Conservation (phyloP, 2,888 invertebrate species). For the Chalcis sispes region DNA sequence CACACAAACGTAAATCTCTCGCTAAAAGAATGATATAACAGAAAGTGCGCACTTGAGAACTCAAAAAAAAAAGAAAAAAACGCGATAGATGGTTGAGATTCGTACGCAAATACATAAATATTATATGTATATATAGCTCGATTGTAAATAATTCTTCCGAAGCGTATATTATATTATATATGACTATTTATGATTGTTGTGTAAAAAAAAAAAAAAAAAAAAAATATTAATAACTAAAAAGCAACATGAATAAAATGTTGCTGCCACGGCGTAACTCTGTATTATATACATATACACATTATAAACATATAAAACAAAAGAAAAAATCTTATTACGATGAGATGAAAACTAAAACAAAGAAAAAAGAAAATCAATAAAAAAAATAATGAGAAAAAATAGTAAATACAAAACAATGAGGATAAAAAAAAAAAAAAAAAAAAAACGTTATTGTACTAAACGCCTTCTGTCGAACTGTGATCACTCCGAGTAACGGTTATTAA, state of each 20-base stretch:
- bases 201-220: slow-evolving; percentile 28
- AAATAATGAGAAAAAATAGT: background rate
- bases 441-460: slow-evolving; percentile 65
- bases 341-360: background rate
- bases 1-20: no score
- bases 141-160: slow-evolving; percentile 50
- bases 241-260: background rate
- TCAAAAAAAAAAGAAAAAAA: background rate
- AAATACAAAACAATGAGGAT: slow-evolving; percentile 18
- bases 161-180: slow-evolving; percentile 23
- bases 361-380: background rate
- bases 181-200: slow-evolving; percentile 41
- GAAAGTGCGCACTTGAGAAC: no score
- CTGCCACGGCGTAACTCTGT: slow-evolving; percentile 34
- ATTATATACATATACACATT: no score
- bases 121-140: no score
- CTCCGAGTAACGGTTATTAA: slow-evolving; percentile 65
- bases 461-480: slow-evolving; percentile 75
- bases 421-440: slow-evolving; percentile 16
- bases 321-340: background rate
- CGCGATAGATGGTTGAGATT: no score
- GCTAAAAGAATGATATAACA: no score
- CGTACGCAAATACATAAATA: background rate
- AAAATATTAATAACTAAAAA: no score
- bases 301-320: background rate